Evolutionary conservation across 1,140 invertebrate genomes (phyloP).

Genomic region (Camponotus vicinus): DNA sequence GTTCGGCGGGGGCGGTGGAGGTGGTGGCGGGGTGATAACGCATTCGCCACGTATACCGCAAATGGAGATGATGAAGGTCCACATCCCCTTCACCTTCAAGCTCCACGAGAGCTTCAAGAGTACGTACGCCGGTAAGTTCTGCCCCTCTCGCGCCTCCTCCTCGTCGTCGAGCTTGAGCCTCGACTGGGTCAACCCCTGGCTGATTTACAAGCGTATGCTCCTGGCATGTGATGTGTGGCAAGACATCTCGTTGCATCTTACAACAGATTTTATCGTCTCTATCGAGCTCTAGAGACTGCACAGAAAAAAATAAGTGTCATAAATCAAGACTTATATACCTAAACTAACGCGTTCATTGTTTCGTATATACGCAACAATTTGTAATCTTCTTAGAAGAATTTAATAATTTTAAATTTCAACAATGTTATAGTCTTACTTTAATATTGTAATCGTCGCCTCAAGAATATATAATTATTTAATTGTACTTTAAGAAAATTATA

Average conservation of each 20-base stretch:
- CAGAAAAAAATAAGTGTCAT: too few relatives aligned
- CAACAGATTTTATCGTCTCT: background rate
- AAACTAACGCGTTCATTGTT: too few relatives aligned
- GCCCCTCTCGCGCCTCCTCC: background rate
- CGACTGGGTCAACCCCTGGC: background rate
- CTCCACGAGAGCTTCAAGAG: slow-evolving; percentile 89
- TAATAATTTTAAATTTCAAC: too few relatives aligned
- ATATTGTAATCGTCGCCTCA: too few relatives aligned
- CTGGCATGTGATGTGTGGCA: background rate
- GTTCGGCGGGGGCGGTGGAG: slow-evolving; percentile 87
- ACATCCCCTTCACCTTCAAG: slow-evolving; percentile 93
- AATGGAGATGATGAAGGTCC: slow-evolving; percentile 93
- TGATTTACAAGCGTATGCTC: slow-evolving; percentile 34
- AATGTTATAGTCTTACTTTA: too few relatives aligned
- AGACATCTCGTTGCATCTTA: background rate
- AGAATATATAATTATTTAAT: too few relatives aligned
- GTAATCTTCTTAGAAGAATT: too few relatives aligned
- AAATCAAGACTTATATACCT: too few relatives aligned
- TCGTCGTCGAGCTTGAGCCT: too few relatives aligned
- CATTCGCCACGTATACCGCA: slow-evolving; percentile 89
- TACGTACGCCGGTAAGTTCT: slow-evolving; percentile 83
- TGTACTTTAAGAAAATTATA: too few relatives aligned
- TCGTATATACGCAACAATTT: too few relatives aligned
- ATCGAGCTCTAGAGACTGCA: too few relatives aligned
- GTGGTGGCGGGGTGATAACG: slow-evolving; percentile 86